These are phyloP conservation scores for Alviniconcha marisindica DNA, from an alignment of 1,140 invertebrate species.

Conservation along the genomic window DNA sequence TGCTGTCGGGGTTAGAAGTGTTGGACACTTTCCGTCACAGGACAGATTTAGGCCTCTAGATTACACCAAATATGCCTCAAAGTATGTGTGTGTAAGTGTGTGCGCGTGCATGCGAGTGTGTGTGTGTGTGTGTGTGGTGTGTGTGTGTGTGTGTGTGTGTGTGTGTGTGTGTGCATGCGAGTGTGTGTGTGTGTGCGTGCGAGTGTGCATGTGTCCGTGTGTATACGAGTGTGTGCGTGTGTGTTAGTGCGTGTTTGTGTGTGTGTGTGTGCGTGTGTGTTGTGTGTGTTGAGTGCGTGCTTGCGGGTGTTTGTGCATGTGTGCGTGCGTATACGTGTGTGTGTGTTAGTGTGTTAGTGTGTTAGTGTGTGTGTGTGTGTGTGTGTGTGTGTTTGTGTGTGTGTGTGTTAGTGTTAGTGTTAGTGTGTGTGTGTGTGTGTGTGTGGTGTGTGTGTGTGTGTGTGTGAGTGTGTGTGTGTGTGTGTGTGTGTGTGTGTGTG, in stretches of 20 bases:
- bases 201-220: neutral
- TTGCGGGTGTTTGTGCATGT: neutral
- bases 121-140: slow-evolving; percentile 4
- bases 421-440: neutral
- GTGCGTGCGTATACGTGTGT: neutral
- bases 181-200: neutral
- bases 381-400: neutral
- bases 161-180: slow-evolving; percentile 18
- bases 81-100: neutral
- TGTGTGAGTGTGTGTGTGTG: neutral
- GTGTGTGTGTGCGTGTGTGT: too few species aligned
- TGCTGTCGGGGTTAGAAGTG: too few species aligned
- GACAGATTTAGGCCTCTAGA: too few species aligned
- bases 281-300: neutral
- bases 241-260: neutral
- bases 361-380: neutral
- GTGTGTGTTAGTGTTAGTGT: slow-evolving; percentile 8
- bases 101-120: neutral
- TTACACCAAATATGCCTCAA: too few species aligned
- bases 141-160: slow-evolving; percentile 19
- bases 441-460: neutral
- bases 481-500: too few species aligned
- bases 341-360: neutral
- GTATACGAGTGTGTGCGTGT: neutral
- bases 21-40: too few species aligned